Conservation (phyloP, 2,113 vertebrate genomes). For the Sclerurus mexicanus region DNA sequence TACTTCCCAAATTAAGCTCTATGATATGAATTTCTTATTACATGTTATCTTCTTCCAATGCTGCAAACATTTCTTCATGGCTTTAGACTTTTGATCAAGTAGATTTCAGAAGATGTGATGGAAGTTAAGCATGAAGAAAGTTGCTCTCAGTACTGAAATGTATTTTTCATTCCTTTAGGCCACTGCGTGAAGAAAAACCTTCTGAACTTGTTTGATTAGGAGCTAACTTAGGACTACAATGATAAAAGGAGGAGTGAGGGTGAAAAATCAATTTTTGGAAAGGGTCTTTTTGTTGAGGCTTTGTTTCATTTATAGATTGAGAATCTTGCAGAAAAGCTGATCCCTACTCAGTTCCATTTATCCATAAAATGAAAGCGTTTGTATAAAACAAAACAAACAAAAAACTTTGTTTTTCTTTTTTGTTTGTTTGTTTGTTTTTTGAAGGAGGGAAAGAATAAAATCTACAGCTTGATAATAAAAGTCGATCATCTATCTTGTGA, state of each 20-base stretch:
- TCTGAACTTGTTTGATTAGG: not conserved
- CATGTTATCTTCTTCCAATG: not conserved
- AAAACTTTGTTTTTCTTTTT: not conserved
- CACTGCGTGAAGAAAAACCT: not conserved
- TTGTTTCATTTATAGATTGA: not conserved
- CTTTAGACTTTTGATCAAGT: not conserved
- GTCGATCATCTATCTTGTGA: not conserved
- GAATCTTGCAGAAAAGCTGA: not conserved
- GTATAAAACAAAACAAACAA: not conserved
- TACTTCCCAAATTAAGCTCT: not conserved
- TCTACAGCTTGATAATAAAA: not conserved
- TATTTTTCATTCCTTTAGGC: not conserved
- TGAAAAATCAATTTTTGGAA: not conserved
- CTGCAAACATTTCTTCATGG: not conserved
- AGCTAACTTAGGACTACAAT: not conserved
- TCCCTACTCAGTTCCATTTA: not conserved
- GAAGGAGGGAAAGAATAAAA: not conserved
- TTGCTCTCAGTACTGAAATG: not conserved
- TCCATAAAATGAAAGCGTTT: not conserved
- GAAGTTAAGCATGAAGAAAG: not conserved
- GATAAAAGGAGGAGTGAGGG: not conserved
- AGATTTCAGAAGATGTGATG: not conserved
- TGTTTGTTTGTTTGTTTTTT: not conserved
- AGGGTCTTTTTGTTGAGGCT: not conserved
- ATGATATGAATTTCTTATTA: not conserved